Evolutionary conservation across 2,797 vertebrate genomes (phyloP).

Genomic region (Alcedo atthis): DNA sequence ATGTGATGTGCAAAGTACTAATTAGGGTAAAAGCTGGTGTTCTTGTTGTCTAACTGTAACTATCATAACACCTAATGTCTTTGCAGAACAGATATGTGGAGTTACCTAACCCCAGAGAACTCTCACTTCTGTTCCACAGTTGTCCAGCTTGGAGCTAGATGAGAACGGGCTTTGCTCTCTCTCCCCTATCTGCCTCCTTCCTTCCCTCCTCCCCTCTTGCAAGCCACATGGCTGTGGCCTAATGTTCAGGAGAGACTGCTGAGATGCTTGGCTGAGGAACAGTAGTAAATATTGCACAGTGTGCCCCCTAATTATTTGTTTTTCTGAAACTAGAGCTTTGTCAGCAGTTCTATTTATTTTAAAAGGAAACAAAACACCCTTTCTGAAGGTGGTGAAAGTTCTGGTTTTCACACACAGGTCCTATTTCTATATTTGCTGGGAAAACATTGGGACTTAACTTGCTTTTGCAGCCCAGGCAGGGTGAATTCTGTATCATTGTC

Average conservation of each 20-base stretch:
- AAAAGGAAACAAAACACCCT: neutral
- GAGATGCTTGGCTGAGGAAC: neutral
- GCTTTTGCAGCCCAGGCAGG: neutral
- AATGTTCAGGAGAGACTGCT: neutral
- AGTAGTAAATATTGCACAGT: neutral
- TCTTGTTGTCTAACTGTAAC: neutral
- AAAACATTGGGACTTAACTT: neutral
- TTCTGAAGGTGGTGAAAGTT: neutral
- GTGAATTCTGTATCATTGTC: neutral
- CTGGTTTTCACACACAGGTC: neutral
- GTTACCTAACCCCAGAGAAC: neutral
- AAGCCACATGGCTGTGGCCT: neutral
- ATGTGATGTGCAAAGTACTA: neutral
- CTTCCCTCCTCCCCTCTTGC: too few relatives aligned
- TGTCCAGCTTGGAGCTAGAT: neutral
- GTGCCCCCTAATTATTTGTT: neutral
- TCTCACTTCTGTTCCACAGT: neutral
- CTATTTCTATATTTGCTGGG: neutral
- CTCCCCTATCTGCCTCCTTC: neutral
- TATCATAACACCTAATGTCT: neutral
- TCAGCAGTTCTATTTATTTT: neutral
- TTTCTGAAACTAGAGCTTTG: conserved; percentile 5
- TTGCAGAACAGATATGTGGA: neutral
- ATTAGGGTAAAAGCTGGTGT: conserved; percentile 1
- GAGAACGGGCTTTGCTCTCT: conserved; percentile 15